A percentile compares a stretch with the other conserved stretches of the same genome.
These are phyloP conservation scores for Cataglyphis albicans DNA, from an alignment of 2,888 invertebrate species.

Conservation along the genomic window DNA sequence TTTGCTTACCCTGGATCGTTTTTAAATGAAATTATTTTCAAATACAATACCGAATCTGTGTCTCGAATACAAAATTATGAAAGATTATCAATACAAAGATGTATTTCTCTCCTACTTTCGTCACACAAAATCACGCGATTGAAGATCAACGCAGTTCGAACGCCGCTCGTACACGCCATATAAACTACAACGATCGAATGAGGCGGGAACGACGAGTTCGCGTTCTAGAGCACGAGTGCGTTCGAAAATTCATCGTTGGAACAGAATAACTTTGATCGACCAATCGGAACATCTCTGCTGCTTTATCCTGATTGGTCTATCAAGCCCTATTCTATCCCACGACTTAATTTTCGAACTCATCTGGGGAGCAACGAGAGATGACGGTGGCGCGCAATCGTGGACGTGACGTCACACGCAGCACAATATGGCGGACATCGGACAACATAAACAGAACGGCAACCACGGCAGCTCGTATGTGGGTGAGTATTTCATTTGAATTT, in stretches of 20 bases:
- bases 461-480: slow-evolving; percentile 83
- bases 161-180: background rate
- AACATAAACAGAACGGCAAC: slow-evolving; percentile 87
- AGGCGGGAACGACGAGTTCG: background rate
- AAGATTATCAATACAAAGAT: background rate
- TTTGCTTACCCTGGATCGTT: background rate
- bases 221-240: background rate
- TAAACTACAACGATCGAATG: background rate
- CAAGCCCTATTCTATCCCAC: background rate
- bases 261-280: background rate
- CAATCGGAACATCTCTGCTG: background rate
- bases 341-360: slow-evolving; percentile 33
- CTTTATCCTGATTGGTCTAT: background rate
- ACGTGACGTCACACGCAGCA: slow-evolving; percentile 80
- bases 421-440: slow-evolving; percentile 86
- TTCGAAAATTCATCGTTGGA: background rate
- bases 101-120: background rate
- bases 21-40: background rate
- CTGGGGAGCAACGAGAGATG: slow-evolving; percentile 15
- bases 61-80: background rate
- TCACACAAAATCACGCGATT: background rate
- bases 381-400: slow-evolving; percentile 78
- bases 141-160: background rate
- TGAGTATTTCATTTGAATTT: slow-evolving; percentile 77
- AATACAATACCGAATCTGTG: background rate